phyloP scores from a whole-genome alignment of 1,140 invertebrate species.

The Argopecten irradians region DNA sequence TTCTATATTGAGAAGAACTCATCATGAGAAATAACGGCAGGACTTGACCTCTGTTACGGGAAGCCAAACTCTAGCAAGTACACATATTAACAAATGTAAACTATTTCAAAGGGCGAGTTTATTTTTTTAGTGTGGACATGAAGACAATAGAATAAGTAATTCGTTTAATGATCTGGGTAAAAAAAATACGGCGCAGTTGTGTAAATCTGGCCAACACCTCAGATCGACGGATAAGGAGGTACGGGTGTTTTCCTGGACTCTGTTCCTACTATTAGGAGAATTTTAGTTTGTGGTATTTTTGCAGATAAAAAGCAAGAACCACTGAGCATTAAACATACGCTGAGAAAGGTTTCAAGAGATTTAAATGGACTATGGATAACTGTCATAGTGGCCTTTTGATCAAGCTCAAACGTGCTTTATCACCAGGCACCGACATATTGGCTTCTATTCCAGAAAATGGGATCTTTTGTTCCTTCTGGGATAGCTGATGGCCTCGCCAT shows the following conservation, averaged over 20 bases:
- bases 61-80: conserved; percentile 63
- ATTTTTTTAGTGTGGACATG: conserved; percentile 68
- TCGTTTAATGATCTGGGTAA: conserved; percentile 59
- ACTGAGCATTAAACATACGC: conserved; percentile 45
- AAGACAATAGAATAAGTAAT: conserved; percentile 61
- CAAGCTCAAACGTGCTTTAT: conserved; percentile 30
- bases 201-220: conserved; percentile 67
- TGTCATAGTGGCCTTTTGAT: conserved; percentile 38
- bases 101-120: conserved; percentile 54
- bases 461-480: conserved; percentile 27
- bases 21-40: conserved; percentile 53
- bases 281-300: conserved; percentile 62
- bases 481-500: background rate
- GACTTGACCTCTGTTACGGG: conserved; percentile 54
- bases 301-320: conserved; percentile 40
- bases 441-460: conserved; percentile 25
- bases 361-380: background rate
- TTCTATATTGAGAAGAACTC: conserved; percentile 46
- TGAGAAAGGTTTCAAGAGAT: background rate
- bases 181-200: conserved; percentile 67
- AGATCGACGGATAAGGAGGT: conserved; percentile 61
- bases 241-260: conserved; percentile 64
- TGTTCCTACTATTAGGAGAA: conserved; percentile 61
- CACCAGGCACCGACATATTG: background rate
- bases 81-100: conserved; percentile 60